phyloP scores from a whole-genome alignment of 1,140 invertebrate genomes.

The Ylistrum balloti region DNA sequence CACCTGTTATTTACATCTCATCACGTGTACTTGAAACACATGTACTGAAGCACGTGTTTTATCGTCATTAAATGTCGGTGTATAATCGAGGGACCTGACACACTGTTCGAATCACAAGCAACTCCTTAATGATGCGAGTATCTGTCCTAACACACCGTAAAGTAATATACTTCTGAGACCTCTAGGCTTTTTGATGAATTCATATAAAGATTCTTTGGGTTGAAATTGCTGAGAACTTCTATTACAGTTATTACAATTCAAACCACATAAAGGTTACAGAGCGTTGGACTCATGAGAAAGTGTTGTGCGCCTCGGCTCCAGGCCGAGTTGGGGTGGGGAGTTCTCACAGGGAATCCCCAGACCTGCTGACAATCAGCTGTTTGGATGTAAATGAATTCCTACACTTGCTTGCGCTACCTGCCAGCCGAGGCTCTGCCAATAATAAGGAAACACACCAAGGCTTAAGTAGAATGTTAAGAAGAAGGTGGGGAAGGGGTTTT shows the following conservation, averaged over 20 bases:
- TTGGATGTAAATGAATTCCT: constrained; percentile 10
- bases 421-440: constrained; percentile 1
- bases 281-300: constrained; percentile 16
- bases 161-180: constrained; percentile 34
- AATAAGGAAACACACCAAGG: background rate
- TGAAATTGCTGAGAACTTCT: constrained; percentile 38
- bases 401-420: constrained; percentile 19
- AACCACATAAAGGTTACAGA: background rate
- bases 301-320: constrained; percentile 23
- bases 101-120: background rate
- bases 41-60: constrained; percentile 10
- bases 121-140: background rate
- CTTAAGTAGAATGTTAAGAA: constrained; percentile 5
- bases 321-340: constrained; percentile 15
- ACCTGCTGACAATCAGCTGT: constrained; percentile 37
- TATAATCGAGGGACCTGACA: constrained; percentile 5
- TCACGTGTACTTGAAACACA: constrained; percentile 16
- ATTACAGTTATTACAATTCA: constrained; percentile 20
- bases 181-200: constrained; percentile 20
- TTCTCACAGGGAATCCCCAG: background rate
- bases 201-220: background rate
- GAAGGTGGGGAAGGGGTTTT: constrained; percentile 37
- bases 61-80: constrained; percentile 14
- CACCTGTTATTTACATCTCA: constrained; percentile 29
- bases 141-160: background rate